phyloP scores from a whole-genome alignment of 2,113 vertebrate genomes.

The Siniperca knerii region DNA sequence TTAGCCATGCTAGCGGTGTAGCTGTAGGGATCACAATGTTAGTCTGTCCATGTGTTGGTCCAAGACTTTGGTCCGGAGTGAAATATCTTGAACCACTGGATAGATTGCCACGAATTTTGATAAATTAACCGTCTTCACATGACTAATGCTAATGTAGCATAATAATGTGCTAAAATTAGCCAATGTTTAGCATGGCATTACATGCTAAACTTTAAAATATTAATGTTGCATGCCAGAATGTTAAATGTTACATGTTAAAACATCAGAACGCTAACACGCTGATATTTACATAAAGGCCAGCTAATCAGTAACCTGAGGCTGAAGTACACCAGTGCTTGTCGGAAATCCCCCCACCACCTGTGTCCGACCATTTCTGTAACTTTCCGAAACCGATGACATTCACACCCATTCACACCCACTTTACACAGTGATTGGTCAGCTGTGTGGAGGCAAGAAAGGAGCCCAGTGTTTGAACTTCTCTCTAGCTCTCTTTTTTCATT shows the following conservation, averaged over 20 bases:
- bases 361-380: background rate
- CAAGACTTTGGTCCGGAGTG: background rate
- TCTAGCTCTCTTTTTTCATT: background rate
- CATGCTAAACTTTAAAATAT: background rate
- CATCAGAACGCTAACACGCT: background rate
- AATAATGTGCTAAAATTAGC: background rate
- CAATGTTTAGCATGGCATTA: background rate
- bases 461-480: background rate
- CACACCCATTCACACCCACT: background rate
- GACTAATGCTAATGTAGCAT: background rate
- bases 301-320: background rate
- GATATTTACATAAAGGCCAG: background rate
- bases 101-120: background rate
- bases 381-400: background rate
- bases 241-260: background rate
- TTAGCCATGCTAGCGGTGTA: background rate
- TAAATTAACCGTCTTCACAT: background rate
- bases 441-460: background rate
- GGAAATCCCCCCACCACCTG: background rate
- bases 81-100: background rate
- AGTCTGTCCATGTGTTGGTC: background rate
- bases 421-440: background rate
- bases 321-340: background rate
- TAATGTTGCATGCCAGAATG: background rate
- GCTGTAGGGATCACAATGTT: constrained; percentile 1